phyloP scores from a whole-genome alignment of 2,113 vertebrate genomes.

The Cryptomyrus ogoouensis region DNA sequence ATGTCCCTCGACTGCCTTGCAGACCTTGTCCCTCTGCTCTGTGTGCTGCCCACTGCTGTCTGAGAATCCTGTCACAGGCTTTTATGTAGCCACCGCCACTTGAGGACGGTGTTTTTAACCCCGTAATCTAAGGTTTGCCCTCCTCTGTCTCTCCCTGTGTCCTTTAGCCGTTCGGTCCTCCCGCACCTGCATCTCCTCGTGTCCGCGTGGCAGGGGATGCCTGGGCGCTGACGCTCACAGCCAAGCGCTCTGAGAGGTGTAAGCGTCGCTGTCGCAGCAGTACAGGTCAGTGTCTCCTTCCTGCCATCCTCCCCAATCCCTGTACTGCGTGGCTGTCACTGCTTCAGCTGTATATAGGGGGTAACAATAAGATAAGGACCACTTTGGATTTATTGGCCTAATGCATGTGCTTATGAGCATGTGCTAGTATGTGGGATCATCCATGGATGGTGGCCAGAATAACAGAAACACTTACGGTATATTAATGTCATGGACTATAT shows the following conservation, averaged over 20 bases:
- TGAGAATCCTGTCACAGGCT: neutral
- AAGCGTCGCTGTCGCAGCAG: neutral
- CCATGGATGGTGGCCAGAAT: neutral
- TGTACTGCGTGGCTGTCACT: neutral
- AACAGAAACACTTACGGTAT: neutral
- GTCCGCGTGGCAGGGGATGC: slow-evolving; percentile 48
- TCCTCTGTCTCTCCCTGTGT: neutral
- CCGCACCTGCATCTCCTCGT: slow-evolving; percentile 41
- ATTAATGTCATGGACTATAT: neutral
- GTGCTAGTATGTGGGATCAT: neutral
- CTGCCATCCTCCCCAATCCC: neutral
- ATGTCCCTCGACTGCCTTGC: neutral
- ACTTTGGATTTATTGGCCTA: neutral
- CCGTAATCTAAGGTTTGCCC: neutral
- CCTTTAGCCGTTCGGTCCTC: slow-evolving; percentile 26
- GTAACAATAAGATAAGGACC: neutral
- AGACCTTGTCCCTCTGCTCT: neutral
- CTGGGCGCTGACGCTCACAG: slow-evolving; percentile 42
- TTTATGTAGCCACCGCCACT: neutral
- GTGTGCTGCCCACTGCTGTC: neutral
- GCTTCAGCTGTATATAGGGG: neutral
- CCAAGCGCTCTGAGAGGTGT: slow-evolving; percentile 43
- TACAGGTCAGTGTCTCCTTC: slow-evolving; percentile 30
- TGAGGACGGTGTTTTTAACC: neutral
- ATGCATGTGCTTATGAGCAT: neutral